These are phyloP conservation scores for Solea senegalensis DNA, from an alignment of 2,113 vertebrate genomes.

Conservation along the genomic window DNA sequence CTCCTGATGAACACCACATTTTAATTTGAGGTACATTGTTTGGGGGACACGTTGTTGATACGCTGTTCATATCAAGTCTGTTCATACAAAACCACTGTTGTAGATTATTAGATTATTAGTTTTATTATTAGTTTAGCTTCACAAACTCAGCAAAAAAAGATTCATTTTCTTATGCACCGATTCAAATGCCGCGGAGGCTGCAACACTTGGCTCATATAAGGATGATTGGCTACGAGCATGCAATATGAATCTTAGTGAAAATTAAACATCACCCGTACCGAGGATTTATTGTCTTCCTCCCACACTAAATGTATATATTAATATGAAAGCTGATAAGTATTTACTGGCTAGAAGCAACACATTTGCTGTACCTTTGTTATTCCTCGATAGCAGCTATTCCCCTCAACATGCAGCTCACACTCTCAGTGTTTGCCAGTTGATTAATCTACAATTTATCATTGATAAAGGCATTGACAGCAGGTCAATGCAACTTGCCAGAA, in stretches of 20 bases:
- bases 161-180: background rate
- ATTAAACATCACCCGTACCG: slow-evolving; percentile 1
- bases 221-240: background rate
- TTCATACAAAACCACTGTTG: background rate
- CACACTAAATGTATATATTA: background rate
- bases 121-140: slow-evolving; percentile 4
- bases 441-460: slow-evolving; percentile 24
- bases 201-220: background rate
- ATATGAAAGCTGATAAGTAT: background rate
- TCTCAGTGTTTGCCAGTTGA: background rate
- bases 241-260: slow-evolving; percentile 2
- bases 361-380: background rate
- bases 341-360: slow-evolving; percentile 4
- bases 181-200: background rate
- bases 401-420: slow-evolving; percentile 2
- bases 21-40: background rate
- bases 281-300: background rate
- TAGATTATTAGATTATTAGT: background rate
- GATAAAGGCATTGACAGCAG: slow-evolving; percentile 14
- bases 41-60: background rate
- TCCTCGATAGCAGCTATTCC: background rate
- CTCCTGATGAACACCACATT: too few species aligned
- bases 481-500: slow-evolving; percentile 21
- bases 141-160: background rate
- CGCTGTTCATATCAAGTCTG: background rate